A percentile compares a stretch with the other conserved stretches of the same genome.
Evolutionary conservation across 2,113 vertebrate species (phyloP).

Genomic region (Aegithalos caudatus): DNA sequence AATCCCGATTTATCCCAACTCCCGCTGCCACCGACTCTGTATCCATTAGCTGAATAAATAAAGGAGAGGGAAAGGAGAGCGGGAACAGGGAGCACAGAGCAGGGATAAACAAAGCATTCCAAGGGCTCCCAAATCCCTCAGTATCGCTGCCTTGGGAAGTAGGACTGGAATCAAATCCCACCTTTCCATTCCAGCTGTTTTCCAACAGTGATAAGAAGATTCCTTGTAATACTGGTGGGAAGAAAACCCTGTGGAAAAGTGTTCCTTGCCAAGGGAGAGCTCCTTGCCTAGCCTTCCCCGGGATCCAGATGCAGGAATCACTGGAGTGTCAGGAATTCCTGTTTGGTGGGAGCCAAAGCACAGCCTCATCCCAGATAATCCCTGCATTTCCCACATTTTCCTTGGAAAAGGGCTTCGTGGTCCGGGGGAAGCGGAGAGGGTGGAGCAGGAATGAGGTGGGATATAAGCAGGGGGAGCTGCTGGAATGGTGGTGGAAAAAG

Average conservation of each 20-base stretch:
- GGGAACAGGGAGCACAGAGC: fast-evolving
- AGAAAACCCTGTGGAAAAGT: not conserved
- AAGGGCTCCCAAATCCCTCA: not conserved
- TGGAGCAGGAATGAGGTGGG: not conserved
- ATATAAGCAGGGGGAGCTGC: not conserved
- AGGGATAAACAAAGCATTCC: not conserved
- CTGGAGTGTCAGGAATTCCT: not conserved
- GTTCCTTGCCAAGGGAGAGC: not conserved
- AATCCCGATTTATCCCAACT: not conserved
- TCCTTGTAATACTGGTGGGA: not conserved
- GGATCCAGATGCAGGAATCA: not conserved
- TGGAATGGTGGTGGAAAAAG: not conserved
- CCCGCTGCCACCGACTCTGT: not conserved
- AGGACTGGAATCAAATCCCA: fast-evolving
- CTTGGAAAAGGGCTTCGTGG: not conserved
- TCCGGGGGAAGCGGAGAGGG: fast-evolving
- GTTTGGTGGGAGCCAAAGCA: not conserved
- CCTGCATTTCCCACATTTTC: not conserved
- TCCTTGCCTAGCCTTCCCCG: not conserved
- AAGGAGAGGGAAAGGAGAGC: not conserved
- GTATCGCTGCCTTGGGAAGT: fast-evolving
- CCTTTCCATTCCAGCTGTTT: not conserved
- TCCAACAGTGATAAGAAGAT: not conserved
- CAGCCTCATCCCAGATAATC: not conserved
- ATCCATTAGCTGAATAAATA: not conserved